Evolutionary conservation across 1,140 invertebrate species (phyloP).

Genomic region (Cyphomyrmex costatus): DNA sequence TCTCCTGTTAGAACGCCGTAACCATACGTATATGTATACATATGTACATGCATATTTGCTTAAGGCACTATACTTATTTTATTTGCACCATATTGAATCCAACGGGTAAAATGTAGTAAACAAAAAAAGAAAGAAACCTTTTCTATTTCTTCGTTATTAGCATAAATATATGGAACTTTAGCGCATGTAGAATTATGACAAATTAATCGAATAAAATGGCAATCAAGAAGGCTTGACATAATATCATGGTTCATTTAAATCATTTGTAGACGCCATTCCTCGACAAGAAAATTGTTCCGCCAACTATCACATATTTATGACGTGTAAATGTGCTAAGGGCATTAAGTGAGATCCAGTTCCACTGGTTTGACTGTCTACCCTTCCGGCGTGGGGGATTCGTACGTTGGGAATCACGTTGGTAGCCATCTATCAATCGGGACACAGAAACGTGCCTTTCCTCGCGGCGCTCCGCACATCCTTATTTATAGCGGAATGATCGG

Average conservation of each 20-base stretch:
- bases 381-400: slow-evolving; percentile 72
- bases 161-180: neutral
- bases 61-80: slow-evolving; percentile 36
- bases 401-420: slow-evolving; percentile 73
- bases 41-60: slow-evolving; percentile 41
- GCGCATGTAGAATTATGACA: neutral
- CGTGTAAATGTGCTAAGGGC: slow-evolving; percentile 35
- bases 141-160: neutral
- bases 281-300: slow-evolving; percentile 42
- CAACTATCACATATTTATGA: slow-evolving; percentile 59
- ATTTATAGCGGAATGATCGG: slow-evolving; percentile 85
- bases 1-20: slow-evolving; percentile 65
- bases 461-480: slow-evolving; percentile 68
- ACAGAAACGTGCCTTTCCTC: slow-evolving; percentile 56
- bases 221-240: neutral
- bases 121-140: slow-evolving; percentile 12
- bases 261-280: slow-evolving; percentile 20
- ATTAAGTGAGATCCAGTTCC: slow-evolving; percentile 74
- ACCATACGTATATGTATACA: slow-evolving; percentile 41
- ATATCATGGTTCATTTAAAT: slow-evolving; percentile 43
- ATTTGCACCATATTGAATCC: slow-evolving; percentile 37
- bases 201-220: slow-evolving; percentile 37
- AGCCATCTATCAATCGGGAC: slow-evolving; percentile 58
- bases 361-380: slow-evolving; percentile 72
- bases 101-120: neutral